These are phyloP conservation scores for Thamnophis elegans DNA, from an alignment of 2,797 vertebrate species.

Conservation along the genomic window DNA sequence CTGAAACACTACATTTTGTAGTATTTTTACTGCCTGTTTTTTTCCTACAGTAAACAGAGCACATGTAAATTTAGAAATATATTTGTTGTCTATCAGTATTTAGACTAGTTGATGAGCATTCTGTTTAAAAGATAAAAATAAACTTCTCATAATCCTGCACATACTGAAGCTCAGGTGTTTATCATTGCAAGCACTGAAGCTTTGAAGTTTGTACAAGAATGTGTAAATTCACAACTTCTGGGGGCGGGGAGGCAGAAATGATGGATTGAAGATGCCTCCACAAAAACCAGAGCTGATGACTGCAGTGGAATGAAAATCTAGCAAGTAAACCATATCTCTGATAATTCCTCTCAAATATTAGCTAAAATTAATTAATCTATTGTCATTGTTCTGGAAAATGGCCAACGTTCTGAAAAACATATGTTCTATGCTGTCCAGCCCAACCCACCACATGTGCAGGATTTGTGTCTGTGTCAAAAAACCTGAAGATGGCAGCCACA, in stretches of 20 bases:
- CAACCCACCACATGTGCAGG: background rate
- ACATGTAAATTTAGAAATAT: background rate
- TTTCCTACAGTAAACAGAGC: background rate
- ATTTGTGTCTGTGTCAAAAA: background rate
- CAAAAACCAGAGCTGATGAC: background rate
- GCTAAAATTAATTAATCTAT: background rate
- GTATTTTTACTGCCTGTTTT: background rate
- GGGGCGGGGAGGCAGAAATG: fast-evolving
- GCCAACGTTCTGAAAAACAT: background rate
- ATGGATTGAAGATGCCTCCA: background rate
- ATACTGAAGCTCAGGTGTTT: background rate
- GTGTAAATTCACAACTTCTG: background rate
- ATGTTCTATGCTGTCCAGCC: background rate
- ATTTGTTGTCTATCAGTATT: background rate
- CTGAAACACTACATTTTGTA: background rate
- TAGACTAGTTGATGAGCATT: background rate
- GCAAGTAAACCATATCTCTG: background rate
- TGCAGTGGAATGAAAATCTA: background rate
- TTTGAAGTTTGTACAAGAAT: background rate
- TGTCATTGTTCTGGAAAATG: background rate
- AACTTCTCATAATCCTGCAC: background rate
- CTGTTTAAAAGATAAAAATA: background rate
- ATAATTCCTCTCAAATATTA: background rate
- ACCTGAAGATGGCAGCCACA: background rate
- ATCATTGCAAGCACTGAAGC: background rate